A percentile compares a stretch with the other conserved stretches of the same genome.
Conservation (phyloP, 2,888 invertebrate species). For the Dolichopus griseipennis region DNA sequence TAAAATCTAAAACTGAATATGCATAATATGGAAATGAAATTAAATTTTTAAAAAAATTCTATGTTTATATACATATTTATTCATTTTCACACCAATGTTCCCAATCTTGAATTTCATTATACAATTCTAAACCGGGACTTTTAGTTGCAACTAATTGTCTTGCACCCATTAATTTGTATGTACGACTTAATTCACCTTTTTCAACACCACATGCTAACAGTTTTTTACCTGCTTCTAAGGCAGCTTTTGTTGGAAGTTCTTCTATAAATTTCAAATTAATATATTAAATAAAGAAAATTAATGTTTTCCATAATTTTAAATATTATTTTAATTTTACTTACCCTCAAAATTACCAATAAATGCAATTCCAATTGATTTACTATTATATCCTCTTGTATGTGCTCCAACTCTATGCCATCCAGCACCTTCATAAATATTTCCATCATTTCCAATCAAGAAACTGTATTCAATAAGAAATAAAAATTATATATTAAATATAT, state of each 20-base stretch:
- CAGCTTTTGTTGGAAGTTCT: constrained; percentile 36
- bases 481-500: neutral
- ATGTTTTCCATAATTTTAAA: neutral
- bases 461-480: constrained; percentile 32
- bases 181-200: constrained; percentile 37
- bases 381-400: constrained; percentile 52
- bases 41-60: no score
- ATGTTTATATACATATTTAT: no score
- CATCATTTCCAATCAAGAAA: constrained; percentile 56
- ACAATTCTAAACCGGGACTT: constrained; percentile 47
- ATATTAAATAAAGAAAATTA: neutral
- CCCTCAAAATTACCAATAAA: constrained; percentile 50
- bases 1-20: no score
- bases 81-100: constrained; percentile 35
- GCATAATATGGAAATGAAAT: no score
- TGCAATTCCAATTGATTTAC: constrained; percentile 52
- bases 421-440: constrained; percentile 55
- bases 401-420: constrained; percentile 56
- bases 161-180: constrained; percentile 44
- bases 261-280: constrained; percentile 30
- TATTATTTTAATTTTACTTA: neutral
- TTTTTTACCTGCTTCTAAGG: constrained; percentile 40
- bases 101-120: constrained; percentile 46
- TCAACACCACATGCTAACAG: constrained; percentile 44
- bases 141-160: constrained; percentile 42